Evolutionary conservation across 1,140 invertebrate genomes (phyloP), one percentile per base, ranked within the genome.

Genomic region (Drosophila fuyamai): DNA sequence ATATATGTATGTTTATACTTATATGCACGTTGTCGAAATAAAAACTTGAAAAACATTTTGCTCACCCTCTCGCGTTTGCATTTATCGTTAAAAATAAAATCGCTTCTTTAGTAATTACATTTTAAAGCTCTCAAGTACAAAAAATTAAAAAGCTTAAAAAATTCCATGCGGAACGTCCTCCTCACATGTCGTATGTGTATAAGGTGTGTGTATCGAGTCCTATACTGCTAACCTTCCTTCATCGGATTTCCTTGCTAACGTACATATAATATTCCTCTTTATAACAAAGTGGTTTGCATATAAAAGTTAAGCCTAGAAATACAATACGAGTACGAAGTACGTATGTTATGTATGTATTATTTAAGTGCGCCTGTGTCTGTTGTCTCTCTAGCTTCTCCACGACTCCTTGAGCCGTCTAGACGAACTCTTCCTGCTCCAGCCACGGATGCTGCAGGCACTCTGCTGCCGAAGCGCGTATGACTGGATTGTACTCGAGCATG

Each of bases 401-500:
- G n/a, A 38, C n/a, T 13, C 3, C n/a, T 5, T 14, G 35, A 13
- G n/a, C 18, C 48, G 36, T 29, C 71, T 83, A 92, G 63, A 92
- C 90, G 54, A 92, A 92, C 67, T 92, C 91, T 54, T 92, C 90
- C 81, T 99, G 94, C 97, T 92, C 90, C 82, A 99, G 93, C 97
- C 98, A 99, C 6, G 97, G 96, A 94, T 99, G 98, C 92, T 96
- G 95, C 81, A 99, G 94, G 94, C 98, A 98, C 92, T 99, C 95
- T 44, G 95, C 95, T 55, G 99, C 99, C 46, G 98, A 99, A 38
- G 98, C 98, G 82, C 99, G 94, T 81, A 95, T 94, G 74, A 95
- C 95, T n/a, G 98, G 97, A 94, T 99, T 98, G 94, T 97, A 99
- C 76, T 96, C 95, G 65, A 99, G 94, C 98, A 99, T 99, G 44